Conservation (phyloP, 1,140 invertebrate genomes). For the Monochamus saltuarius region DNA sequence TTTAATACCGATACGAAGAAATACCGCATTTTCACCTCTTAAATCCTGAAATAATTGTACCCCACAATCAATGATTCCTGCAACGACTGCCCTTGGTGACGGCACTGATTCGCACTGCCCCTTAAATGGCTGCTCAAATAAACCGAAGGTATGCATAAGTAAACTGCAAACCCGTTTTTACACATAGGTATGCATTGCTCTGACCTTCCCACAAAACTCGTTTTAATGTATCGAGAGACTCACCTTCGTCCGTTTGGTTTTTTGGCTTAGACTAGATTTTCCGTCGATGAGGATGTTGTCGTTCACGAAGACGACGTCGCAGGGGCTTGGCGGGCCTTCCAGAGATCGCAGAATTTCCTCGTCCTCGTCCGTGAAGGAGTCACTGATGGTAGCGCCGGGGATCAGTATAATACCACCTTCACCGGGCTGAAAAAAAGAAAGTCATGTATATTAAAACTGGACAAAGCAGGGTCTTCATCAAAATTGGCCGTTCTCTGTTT, state of each 20-base stretch:
- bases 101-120: no score
- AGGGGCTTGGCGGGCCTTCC: conserved; percentile 72
- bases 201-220: background rate
- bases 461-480: no score
- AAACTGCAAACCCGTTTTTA: background rate
- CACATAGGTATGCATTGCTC: background rate
- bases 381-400: conserved; percentile 57
- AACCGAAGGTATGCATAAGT: no score
- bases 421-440: conserved; percentile 58
- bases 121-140: no score
- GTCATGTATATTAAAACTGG: background rate
- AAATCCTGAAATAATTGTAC: no score
- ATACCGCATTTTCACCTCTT: no score
- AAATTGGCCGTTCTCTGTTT: background rate
- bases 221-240: conserved; percentile 9
- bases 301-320: conserved; percentile 80
- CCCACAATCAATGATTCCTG: no score
- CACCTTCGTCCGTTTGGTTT: conserved; percentile 40
- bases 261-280: conserved; percentile 67
- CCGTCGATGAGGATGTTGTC: conserved; percentile 89
- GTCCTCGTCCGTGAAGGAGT: conserved; percentile 67
- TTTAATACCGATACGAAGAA: background rate
- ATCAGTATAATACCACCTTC: conserved; percentile 65
- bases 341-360: conserved; percentile 59
- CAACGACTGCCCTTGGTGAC: no score